Conservation (phyloP, 2,797 vertebrate genomes). For the Arnoldichthys spilopterus region DNA sequence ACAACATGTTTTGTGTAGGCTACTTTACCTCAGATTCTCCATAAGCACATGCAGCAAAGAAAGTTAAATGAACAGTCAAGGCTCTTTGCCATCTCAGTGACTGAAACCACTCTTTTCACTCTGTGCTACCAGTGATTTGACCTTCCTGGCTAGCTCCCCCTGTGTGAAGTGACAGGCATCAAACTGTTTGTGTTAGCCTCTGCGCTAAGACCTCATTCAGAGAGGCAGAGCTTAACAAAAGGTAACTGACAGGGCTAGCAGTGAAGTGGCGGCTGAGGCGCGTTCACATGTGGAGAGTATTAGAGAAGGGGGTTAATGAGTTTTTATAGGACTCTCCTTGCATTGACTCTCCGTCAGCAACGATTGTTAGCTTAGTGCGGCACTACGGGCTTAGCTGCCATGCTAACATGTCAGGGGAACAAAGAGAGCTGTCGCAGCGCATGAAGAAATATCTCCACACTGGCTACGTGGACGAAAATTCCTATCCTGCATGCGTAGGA, state of each 20-base stretch:
- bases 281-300: constrained; percentile 9
- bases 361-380: constrained; percentile 33
- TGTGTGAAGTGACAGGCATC: constrained; percentile 17
- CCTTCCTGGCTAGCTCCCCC: neutral
- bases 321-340: neutral
- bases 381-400: constrained; percentile 7
- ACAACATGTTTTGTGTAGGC: no score
- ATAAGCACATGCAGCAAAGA: constrained; percentile 14
- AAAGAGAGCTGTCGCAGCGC: constrained; percentile 4
- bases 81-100: constrained; percentile 28
- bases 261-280: neutral
- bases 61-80: constrained; percentile 40
- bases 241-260: constrained; percentile 5
- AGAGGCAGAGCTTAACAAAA: constrained; percentile 28
- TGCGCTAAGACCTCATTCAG: constrained; percentile 18
- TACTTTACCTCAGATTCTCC: constrained; percentile 34
- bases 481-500: constrained; percentile 1
- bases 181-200: constrained; percentile 20
- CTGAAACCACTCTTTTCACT: constrained; percentile 6
- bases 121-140: constrained; percentile 23
- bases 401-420: constrained; percentile 3
- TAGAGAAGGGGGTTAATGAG: constrained; percentile 34
- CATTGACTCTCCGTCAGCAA: constrained; percentile 23
- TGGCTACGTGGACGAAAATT: neutral
- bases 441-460: constrained; percentile 12